Evolutionary conservation across 1,140 invertebrate genomes (phyloP).

Genomic region (Halictus rubicundus): DNA sequence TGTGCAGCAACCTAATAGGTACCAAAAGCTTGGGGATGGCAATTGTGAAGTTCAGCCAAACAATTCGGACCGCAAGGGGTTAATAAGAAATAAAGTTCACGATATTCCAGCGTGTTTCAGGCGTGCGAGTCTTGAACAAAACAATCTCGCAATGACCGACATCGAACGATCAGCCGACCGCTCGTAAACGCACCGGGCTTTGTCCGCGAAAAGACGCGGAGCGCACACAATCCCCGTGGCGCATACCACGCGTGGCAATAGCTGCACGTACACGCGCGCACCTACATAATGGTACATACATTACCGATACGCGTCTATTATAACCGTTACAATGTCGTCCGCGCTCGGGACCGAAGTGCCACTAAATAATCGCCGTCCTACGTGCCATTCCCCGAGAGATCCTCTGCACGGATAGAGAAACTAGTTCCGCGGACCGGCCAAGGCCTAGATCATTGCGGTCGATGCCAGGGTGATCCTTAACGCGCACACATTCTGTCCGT

Average conservation of each 20-base stretch:
- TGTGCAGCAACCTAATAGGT: no score
- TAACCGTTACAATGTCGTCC: constrained; percentile 54
- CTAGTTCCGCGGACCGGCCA: constrained; percentile 59
- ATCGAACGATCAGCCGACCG: not conserved
- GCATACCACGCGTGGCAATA: constrained; percentile 45
- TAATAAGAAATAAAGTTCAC: no score
- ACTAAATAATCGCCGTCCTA: constrained; percentile 62
- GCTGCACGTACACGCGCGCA: constrained; percentile 18
- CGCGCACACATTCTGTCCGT: constrained; percentile 7
- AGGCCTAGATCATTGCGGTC: constrained; percentile 59
- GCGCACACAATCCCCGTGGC: constrained; percentile 10
- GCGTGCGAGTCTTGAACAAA: no score
- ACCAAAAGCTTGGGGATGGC: no score
- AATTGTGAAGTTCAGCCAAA: no score
- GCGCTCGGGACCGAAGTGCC: constrained; percentile 40
- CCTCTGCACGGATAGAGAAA: constrained; percentile 58
- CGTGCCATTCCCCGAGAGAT: constrained; percentile 56
- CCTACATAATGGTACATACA: constrained; percentile 33
- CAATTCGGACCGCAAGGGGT: no score
- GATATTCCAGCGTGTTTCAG: not conserved
- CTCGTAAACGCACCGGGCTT: constrained; percentile 29
- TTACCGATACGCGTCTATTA: constrained; percentile 51
- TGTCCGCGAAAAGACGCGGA: constrained; percentile 11
- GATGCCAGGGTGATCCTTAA: constrained; percentile 59
- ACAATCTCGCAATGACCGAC: constrained; percentile 11